Conservation (phyloP, 2,888 invertebrate genomes). For the Drosophila prostipennis region DNA sequence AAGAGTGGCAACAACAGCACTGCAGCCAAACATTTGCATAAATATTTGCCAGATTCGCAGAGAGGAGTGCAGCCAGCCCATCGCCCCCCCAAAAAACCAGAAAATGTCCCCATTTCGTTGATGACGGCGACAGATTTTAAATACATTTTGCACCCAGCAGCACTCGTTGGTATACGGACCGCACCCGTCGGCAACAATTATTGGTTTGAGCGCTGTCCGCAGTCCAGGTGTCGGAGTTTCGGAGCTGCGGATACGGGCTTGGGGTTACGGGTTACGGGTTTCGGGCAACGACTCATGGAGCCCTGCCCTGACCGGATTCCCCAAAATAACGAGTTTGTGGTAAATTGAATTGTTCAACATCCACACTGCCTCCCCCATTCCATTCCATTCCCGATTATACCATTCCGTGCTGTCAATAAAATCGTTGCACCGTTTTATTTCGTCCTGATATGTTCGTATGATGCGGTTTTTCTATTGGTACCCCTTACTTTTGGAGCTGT, state of each 20-base stretch:
- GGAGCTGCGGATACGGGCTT: slow-evolving; percentile 15
- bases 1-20: slow-evolving; percentile 24
- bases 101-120: slow-evolving; percentile 44
- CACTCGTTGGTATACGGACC: slow-evolving; percentile 50
- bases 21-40: slow-evolving; percentile 53
- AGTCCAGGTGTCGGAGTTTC: slow-evolving; percentile 27
- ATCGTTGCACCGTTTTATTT: slow-evolving; percentile 31
- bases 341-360: slow-evolving; percentile 80
- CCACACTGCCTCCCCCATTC: slow-evolving; percentile 28
- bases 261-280: background rate
- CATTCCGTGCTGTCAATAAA: slow-evolving; percentile 28
- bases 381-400: slow-evolving; percentile 1
- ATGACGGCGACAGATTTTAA: slow-evolving; percentile 72
- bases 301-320: slow-evolving; percentile 5
- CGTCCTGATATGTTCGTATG: slow-evolving; percentile 21
- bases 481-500: background rate
- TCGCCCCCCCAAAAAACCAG: slow-evolving; percentile 17
- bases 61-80: background rate
- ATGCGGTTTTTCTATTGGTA: slow-evolving; percentile 38
- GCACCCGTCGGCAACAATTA: slow-evolving; percentile 66
- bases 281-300: slow-evolving; percentile 24
- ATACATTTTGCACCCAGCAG: slow-evolving; percentile 68
- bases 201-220: slow-evolving; percentile 52
- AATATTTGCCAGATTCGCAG: slow-evolving; percentile 28
- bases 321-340: slow-evolving; percentile 79